phyloP scores from a whole-genome alignment of 2,113 vertebrate genomes.

The Chaenocephalus aceratus region DNA sequence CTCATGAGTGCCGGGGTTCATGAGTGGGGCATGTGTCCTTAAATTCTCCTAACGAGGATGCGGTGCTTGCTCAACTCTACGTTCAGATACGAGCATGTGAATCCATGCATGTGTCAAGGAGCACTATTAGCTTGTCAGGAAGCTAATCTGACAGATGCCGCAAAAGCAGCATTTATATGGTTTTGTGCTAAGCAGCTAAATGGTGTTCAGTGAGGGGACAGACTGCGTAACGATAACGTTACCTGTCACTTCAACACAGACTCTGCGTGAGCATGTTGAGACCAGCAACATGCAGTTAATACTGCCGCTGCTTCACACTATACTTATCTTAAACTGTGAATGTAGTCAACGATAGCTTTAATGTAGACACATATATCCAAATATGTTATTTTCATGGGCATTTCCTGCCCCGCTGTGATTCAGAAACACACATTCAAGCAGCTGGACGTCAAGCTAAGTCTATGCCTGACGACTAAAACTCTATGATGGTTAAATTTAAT shows the following conservation, averaged over 20 bases:
- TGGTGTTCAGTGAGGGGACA: conserved; percentile 44
- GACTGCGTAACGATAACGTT: conserved; percentile 44
- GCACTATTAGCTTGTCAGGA: conserved; percentile 47
- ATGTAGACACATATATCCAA: rapidly evolving
- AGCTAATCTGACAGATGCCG: conserved; percentile 48
- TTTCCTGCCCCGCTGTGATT: conserved; percentile 9
- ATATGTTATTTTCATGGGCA: neutral
- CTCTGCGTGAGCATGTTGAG: conserved; percentile 6
- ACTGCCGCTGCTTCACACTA: neutral
- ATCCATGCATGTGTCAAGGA: conserved; percentile 29
- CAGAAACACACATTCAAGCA: neutral
- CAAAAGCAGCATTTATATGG: conserved; percentile 35
- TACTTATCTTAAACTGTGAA: neutral
- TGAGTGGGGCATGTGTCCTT: conserved; percentile 61
- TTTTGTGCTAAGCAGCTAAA: conserved; percentile 65
- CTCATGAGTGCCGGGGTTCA: conserved; percentile 65
- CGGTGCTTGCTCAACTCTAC: conserved; percentile 14
- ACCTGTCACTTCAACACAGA: conserved; percentile 47
- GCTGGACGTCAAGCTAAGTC: neutral
- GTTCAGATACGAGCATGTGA: neutral
- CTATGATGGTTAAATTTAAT: neutral
- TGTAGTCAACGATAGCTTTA: neutral
- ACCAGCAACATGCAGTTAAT: conserved; percentile 8
- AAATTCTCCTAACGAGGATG: conserved; percentile 32
- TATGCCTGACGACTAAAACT: neutral